These are phyloP conservation scores for Chanos chanos DNA, from an alignment of 2,797 vertebrate genomes.

Conservation along the genomic window DNA sequence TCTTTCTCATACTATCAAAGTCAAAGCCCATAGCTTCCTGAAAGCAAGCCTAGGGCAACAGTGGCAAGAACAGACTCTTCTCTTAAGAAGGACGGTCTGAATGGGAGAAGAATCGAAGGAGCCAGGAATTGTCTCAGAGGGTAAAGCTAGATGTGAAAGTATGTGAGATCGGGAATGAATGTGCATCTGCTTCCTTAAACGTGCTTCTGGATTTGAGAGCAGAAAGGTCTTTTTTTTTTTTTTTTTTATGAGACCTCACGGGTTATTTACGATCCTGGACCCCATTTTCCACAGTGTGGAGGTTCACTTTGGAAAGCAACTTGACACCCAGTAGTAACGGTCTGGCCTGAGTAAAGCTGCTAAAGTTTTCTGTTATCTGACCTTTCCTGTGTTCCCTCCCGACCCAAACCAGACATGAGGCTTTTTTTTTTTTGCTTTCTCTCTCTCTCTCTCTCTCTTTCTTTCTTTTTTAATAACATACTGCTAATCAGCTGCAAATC, in stretches of 20 bases:
- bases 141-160: no score
- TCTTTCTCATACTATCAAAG: constrained; percentile 2
- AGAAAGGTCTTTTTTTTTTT: constrained; percentile 10
- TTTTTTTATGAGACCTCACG: constrained; percentile 26
- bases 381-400: constrained; percentile 63
- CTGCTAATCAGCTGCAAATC: no score
- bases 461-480: no score
- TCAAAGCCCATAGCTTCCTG: constrained; percentile 7
- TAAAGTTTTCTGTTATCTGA: constrained; percentile 37
- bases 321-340: constrained; percentile 44
- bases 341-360: constrained; percentile 28
- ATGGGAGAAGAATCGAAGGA: neutral
- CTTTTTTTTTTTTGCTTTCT: constrained; percentile 25
- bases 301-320: constrained; percentile 30
- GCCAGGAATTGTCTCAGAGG: no score
- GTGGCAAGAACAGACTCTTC: neutral
- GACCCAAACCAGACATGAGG: constrained; percentile 50
- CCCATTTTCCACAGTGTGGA: constrained; percentile 13
- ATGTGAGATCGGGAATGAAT: no score
- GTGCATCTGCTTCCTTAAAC: no score
- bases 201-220: no score
- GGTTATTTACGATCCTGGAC: constrained; percentile 37
- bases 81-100: neutral
- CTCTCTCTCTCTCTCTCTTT: no score
- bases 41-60: constrained; percentile 8